phyloP scores from a whole-genome alignment of 1,140 invertebrate species.

The Lasioglossum baleicum region DNA sequence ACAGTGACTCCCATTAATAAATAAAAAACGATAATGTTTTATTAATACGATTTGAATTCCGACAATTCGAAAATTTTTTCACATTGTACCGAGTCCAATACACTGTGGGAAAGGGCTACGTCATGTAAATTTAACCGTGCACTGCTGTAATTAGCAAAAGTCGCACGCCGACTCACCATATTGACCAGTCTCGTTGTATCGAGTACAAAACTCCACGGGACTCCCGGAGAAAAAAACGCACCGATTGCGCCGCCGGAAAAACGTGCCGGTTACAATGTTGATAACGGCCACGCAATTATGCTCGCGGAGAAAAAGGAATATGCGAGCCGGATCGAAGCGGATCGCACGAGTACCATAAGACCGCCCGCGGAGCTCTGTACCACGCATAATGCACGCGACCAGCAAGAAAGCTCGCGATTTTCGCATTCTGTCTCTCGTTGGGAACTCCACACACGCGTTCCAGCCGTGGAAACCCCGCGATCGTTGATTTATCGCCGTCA shows the following conservation, averaged over 20 bases:
- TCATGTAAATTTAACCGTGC: too few species aligned
- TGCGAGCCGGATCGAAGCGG: conserved; percentile 3
- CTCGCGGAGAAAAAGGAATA: neutral
- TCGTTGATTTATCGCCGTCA: conserved; percentile 12
- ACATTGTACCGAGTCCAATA: too few species aligned
- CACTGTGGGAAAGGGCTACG: too few species aligned
- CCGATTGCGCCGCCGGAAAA: neutral
- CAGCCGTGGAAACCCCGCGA: neutral
- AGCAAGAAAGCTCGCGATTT: conserved; percentile 22
- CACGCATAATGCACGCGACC: neutral
- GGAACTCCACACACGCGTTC: neutral
- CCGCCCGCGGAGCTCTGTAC: conserved; percentile 10
- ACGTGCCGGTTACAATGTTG: conserved; percentile 13
- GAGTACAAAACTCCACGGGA: too few species aligned
- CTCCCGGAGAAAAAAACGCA: too few species aligned
- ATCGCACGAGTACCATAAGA: neutral
- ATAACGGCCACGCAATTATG: neutral
- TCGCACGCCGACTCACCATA: too few species aligned
- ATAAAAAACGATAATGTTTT: too few species aligned
- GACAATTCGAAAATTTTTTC: too few species aligned
- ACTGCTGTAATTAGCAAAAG: too few species aligned
- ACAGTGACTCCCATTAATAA: too few species aligned
- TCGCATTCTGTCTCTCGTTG: neutral
- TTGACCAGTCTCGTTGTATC: too few species aligned
- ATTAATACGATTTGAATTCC: too few species aligned